Base-by-base conservation (phyloP, 2,113 vertebrate genomes). In the Otocyon megalotis region DNA sequence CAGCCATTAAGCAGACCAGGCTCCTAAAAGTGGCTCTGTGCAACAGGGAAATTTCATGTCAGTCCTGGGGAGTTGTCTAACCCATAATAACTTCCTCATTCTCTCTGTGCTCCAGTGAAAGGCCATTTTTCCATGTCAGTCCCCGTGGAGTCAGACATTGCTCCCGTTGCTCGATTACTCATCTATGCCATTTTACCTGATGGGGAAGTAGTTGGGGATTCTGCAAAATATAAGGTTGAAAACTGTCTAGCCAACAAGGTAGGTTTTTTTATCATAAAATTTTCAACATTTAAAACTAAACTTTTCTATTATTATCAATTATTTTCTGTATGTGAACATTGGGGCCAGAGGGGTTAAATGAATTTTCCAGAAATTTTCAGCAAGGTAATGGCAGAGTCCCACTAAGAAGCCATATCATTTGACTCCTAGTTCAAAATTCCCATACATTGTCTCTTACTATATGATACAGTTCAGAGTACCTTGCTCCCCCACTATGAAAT, bases 181-280 rank as follows among this genome's bases (percentile, higher is more conserved):
- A 94, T 99, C 56, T 99, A 99, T 82, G 96, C 99, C 0, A 77
- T 99, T 56, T 98, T 99, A 90, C 98, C 99, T n/a, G 97, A 72
- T 11, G 98, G 98, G 8, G 99, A 99, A 92, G 79, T 98, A 17
- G 98, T 99, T 5, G 99, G 99, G 1, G 99, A 99, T 98, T 99
- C 99, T 97, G 69, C 69, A 79, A 98, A 98, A 97, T 99, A 99
- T 82, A 63, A 97, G 0, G 63, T 99, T 95, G 98, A 99, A 92
- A 98, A 98, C 0, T 99, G 99, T 95, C 98, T 99, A 88, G 96
- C 76, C 24, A 99, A 99, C 98, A 99, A 99, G 99, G 99, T 99
- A 69, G 62, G 97, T 95, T 56, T 43, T 95, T 92, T 3, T 35
- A 62, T 54, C 20, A 65, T 79, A 67, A 86, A 43, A 30, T 65